Conservation (phyloP, 2,113 vertebrate genomes). For the Gymnocephalus cernua region DNA sequence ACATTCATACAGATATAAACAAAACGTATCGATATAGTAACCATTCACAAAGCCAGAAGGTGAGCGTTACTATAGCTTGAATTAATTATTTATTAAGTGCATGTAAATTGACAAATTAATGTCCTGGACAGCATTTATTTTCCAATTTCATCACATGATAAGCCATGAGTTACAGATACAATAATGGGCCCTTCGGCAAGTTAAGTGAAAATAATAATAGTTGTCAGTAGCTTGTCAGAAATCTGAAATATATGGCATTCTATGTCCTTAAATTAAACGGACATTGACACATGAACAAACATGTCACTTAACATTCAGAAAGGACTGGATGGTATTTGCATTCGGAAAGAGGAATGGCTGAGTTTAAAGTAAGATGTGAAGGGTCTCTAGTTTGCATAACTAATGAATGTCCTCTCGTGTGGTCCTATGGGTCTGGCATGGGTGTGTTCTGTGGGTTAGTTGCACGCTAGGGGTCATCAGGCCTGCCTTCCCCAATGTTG, state of each 20-base stretch:
- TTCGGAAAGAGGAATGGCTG: constrained; percentile 36
- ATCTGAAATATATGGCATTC: constrained; percentile 11
- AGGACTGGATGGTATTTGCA: not conserved
- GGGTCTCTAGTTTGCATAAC: not conserved
- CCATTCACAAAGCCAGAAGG: not conserved
- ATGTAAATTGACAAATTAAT: not conserved
- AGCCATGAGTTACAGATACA: constrained; percentile 9
- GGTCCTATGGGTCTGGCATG: constrained; percentile 31
- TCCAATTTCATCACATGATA: constrained; percentile 12
- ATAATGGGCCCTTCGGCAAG: not conserved
- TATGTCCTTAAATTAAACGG: not conserved
- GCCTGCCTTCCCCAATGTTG: constrained; percentile 84
- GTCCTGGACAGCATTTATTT: constrained; percentile 44
- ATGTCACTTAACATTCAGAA: constrained; percentile 17
- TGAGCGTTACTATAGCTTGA: not conserved
- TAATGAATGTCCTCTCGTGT: constrained; percentile 41
- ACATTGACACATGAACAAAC: constrained; percentile 14
- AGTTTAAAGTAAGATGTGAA: not conserved
- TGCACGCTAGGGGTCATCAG: constrained; percentile 89
- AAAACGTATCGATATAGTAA: not conserved
- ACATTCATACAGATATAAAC: too few relatives aligned
- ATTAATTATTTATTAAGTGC: not conserved
- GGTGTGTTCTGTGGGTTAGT: constrained; percentile 71
- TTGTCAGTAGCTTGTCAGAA: constrained; percentile 37
- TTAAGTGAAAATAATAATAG: constrained; percentile 33